These are phyloP conservation scores for Turritopsis rubra DNA, from an alignment of 30 jellyfish, hydroid and myxozoan species.

Conservation along the genomic window DNA sequence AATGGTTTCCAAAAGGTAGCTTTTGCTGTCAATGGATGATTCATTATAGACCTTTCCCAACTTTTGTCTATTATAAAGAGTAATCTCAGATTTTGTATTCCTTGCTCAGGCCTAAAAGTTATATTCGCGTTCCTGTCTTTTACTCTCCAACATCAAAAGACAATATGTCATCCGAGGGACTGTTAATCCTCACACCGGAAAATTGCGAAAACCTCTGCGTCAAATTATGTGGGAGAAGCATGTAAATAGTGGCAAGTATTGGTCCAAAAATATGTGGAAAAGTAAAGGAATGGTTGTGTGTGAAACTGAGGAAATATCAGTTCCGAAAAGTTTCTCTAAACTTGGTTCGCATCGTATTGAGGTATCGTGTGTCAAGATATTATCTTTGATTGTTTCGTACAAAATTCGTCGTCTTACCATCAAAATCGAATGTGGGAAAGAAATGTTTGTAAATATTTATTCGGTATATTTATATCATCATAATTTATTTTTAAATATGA, in stretches of 20 bases:
- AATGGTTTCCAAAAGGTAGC: no score
- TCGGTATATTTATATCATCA: neutral
- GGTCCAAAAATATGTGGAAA: neutral
- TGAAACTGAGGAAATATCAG: no score
- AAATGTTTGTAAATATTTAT: neutral
- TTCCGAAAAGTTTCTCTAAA: no score
- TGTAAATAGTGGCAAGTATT: no score
- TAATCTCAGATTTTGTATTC: neutral
- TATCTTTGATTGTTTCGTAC: neutral
- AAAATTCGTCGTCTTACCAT: neutral
- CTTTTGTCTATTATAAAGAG: neutral
- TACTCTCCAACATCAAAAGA: conserved; percentile 59
- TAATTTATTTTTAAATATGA: no score
- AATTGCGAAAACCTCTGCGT: conserved; percentile 11
- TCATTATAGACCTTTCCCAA: neutral
- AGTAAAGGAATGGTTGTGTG: neutral
- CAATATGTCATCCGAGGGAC: conserved; percentile 13
- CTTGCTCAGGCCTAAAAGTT: conserved; percentile 71
- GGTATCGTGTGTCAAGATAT: no score
- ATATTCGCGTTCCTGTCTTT: conserved; percentile 80
- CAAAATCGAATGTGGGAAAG: neutral
- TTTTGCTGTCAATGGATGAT: neutral
- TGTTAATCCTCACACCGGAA: conserved; percentile 13
- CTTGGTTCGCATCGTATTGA: no score
- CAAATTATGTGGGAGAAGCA: conserved; percentile 15